phyloP scores from a whole-genome alignment of 2,797 vertebrate genomes.

The Cuculus canorus region DNA sequence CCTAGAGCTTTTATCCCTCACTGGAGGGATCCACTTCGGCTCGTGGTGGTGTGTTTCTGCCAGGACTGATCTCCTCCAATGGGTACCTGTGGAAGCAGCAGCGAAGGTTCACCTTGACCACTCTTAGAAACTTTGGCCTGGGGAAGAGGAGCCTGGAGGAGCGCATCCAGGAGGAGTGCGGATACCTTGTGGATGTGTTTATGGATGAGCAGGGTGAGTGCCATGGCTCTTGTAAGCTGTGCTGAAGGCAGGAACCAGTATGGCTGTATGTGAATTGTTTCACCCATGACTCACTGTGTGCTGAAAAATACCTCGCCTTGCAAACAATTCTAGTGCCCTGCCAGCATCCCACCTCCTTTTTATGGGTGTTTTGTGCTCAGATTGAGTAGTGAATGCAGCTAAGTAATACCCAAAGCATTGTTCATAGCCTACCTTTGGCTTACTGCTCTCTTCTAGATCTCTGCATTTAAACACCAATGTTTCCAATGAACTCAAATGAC shows the following conservation, averaged over 20 bases:
- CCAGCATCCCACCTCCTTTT: not conserved
- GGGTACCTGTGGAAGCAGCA: conserved; percentile 79
- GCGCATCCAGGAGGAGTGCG: conserved; percentile 75
- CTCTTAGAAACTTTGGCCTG: conserved; percentile 77
- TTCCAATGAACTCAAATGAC: not conserved
- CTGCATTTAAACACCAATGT: fast-evolving
- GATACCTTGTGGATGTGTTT: conserved; percentile 28
- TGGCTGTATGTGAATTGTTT: not conserved
- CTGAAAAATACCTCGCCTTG: not conserved
- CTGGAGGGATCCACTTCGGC: no score
- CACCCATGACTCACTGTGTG: not conserved
- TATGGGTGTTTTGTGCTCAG: not conserved
- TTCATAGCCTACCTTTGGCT: not conserved
- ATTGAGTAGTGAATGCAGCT: fast-evolving
- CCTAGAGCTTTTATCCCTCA: fast-evolving
- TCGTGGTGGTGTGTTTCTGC: fast-evolving
- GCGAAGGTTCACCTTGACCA: conserved; percentile 76
- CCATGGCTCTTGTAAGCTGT: fast-evolving
- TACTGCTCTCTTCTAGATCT: not conserved
- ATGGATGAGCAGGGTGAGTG: conserved; percentile 71
- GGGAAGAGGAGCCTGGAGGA: conserved; percentile 79
- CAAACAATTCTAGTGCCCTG: not conserved
- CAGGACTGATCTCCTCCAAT: conserved; percentile 56
- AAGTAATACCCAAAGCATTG: not conserved
- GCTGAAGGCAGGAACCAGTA: not conserved